phyloP scores from a whole-genome alignment of 2,888 invertebrate species.

The Blera fallax region DNA sequence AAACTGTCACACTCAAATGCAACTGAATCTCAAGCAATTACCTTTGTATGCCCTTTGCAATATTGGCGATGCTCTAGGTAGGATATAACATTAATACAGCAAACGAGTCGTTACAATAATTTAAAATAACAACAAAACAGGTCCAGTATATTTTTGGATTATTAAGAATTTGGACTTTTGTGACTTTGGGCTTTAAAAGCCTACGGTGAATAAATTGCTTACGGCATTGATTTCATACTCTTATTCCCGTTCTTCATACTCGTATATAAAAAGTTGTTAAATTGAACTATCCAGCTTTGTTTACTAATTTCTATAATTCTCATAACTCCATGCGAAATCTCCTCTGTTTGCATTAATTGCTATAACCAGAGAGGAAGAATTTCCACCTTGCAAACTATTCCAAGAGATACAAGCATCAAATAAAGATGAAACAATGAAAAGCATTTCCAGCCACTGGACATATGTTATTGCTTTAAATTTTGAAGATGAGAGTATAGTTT shows the following conservation, averaged over 20 bases:
- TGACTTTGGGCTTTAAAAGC: too few relatives aligned
- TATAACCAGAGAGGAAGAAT: constrained; percentile 2
- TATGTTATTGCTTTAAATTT: constrained; percentile 43
- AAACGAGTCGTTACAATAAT: too few relatives aligned
- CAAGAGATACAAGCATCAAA: constrained; percentile 32
- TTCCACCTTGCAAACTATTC: constrained; percentile 27
- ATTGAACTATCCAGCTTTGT: background rate
- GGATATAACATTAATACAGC: too few relatives aligned
- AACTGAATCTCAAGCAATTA: too few relatives aligned
- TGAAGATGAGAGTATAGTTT: constrained; percentile 2
- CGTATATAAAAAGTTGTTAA: background rate
- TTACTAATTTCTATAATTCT: constrained; percentile 5
- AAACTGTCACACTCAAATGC: too few relatives aligned
- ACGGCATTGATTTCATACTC: too few relatives aligned
- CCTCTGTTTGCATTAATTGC: constrained; percentile 1
- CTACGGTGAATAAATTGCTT: too few relatives aligned
- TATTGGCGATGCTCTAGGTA: too few relatives aligned
- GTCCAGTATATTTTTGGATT: too few relatives aligned
- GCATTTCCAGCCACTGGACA: constrained; percentile 45
- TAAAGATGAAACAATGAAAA: constrained; percentile 57
- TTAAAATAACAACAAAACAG: too few relatives aligned
- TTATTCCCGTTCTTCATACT: background rate
- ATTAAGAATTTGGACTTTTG: too few relatives aligned
- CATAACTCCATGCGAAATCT: background rate
- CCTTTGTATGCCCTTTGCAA: too few relatives aligned